Evolutionary conservation across 35 echinoderm and acorn worm genomes (phyloP), one percentile per base, ranked within the genome.

Genomic region (Apostichopus japonicus): DNA sequence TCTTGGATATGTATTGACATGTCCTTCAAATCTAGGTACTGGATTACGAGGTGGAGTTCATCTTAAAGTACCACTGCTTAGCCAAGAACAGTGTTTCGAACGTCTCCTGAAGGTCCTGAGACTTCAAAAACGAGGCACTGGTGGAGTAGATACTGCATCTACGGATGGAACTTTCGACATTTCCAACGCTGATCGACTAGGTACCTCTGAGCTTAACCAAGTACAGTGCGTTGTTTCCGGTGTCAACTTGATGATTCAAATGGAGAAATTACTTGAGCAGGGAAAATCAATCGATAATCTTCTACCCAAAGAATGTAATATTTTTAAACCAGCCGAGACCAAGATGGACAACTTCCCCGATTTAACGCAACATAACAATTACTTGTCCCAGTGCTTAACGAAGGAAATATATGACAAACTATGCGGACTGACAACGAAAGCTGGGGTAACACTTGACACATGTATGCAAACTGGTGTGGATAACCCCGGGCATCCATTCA

Each of bases 101-200:
- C 62, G 86, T 76, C 92, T 99, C 14, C 90, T 99, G 19, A 93
- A 92, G 73, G 95, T 91, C 21, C 72, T 99, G 72, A 87, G 94
- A 58, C 86, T 99, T 51, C 97, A 99, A 53, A 96, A 96, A 90
- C 92, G 97, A 80, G 97, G 97, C 13, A 99, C 97, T 24, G 97
- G 97, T 54, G 97, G 97, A 84, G 97, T 99, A 77, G 97, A 99
- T 71, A 99, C 97, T 76, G 97, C 95, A 24, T 99, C 97, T n/a
- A 99, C 97, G 15, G 97, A 99, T 92, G 97, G 97, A 15, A 99
- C 92, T 24, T 99, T 99, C 77, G 97, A 99, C 56, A 96, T 99
- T 58, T 99, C 97, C 76, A 99, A 99, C 70, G 80, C 94, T 17
- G 97, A 99, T 70, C 90, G 97, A 77, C 92, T 99, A 58, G 97